Base-by-base conservation (phyloP, 2,888 invertebrate species). In the Cybosia mesomella region DNA sequence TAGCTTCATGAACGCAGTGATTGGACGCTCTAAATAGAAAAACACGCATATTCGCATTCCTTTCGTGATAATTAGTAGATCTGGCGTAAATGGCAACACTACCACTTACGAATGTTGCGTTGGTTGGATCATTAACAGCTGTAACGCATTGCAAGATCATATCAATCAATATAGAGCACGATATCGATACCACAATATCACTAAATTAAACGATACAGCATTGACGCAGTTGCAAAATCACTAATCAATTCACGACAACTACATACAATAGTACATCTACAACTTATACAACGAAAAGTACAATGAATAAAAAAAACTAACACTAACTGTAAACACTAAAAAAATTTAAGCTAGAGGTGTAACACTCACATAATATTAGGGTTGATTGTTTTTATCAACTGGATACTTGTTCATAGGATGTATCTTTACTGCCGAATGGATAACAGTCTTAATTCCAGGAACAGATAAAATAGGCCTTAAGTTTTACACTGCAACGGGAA, bases 51-150 rank as follows among this genome's bases (percentile, higher is more conserved):
- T 28, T 28, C 28, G 5, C 28, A 49, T 49, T 49, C n/a, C 9
- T 8, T 18, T 8, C 1, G 0, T 18, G 49, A n/a, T 49, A n/a
- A n/a, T 49, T 49, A 49, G 49, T 49, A 18, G n/a, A 43, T 43
- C 18, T 43, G 18, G 43, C 18, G 43, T 18, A 13, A 43, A 18
- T 5, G 18, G 18, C 43, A 15, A 2, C 18, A 43, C n/a, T 18
- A 49, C n/a, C 18, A 2, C 18, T n/a, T 49, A 49, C n/a, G 49
- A 49, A n/a, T 49, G 49, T n/a, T n/a, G 4, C 9, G 2, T 49
- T 49, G n/a, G n/a, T 49, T n/a, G 49, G 49, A 49, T 49, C 49
- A 18, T 43, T 43, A 49, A 49, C 49, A 49, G 49, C 49, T 49
- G 49, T n/a, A 49, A n/a, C 8, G 49, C n/a, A 49, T 49, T 49